A percentile compares a stretch with the other conserved stretches of the same genome.
Evolutionary conservation across 2,113 vertebrate genomes (phyloP).

Genomic region (Lonchura striata): DNA sequence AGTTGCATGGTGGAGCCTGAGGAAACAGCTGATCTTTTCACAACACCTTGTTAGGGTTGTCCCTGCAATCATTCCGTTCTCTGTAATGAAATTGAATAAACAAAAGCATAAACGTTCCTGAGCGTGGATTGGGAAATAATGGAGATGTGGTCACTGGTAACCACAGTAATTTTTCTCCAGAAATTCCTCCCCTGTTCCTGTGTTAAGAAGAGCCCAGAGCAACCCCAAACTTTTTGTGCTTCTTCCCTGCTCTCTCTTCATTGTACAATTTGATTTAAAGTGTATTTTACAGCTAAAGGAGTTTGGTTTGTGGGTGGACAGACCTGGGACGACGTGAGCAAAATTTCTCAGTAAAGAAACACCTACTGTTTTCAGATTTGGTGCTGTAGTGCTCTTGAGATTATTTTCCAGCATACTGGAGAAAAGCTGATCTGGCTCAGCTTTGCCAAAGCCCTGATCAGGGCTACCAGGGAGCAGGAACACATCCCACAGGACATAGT

Average conservation of each 20-base stretch:
- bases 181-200: neutral
- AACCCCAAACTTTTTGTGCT: neutral
- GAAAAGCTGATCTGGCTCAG: neutral
- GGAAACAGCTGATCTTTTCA: neutral
- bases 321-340: neutral
- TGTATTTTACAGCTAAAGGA: neutral
- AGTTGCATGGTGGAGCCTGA: neutral
- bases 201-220: neutral
- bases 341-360: neutral
- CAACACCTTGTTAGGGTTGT: neutral
- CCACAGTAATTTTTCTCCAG: neutral
- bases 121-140: neutral
- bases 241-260: neutral
- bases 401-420: neutral
- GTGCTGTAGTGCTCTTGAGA: accelerated
- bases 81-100: neutral
- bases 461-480: neutral
- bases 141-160: neutral
- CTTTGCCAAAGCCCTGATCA: neutral
- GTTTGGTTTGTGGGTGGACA: neutral
- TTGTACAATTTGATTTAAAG: neutral
- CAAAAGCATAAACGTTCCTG: neutral
- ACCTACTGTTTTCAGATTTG: neutral
- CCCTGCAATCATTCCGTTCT: neutral
- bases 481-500: neutral